Percentiles rank a stretch among this genome's conserved stretches.
Conservation (phyloP, 2,113 vertebrate species). For the Rhegmatorhina hoffmannsi region DNA sequence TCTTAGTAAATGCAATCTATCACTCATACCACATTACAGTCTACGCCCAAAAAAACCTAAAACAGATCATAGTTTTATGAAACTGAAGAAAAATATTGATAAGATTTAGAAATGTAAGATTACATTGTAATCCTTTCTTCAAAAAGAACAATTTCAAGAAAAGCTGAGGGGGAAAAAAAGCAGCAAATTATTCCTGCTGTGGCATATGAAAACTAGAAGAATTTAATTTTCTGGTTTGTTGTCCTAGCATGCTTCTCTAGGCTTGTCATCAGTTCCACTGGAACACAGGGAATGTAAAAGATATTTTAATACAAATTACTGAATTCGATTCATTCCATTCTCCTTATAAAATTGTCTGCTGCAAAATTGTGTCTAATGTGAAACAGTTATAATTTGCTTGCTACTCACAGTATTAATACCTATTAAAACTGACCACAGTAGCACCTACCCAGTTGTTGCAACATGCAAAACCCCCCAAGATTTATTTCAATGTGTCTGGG, state of each 20-base stretch:
- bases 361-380: slow-evolving; percentile 58
- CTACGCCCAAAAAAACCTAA: not conserved
- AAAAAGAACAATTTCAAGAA: slow-evolving; percentile 29
- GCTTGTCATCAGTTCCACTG: slow-evolving; percentile 56
- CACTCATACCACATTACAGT: not conserved
- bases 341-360: slow-evolving; percentile 66
- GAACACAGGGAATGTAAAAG: slow-evolving; percentile 63
- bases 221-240: slow-evolving; percentile 69
- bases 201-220: slow-evolving; percentile 49
- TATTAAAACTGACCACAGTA: slow-evolving; percentile 51
- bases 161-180: not conserved
- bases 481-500: slow-evolving; percentile 29
- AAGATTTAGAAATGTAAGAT: slow-evolving; percentile 21
- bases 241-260: slow-evolving; percentile 58
- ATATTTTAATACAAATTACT: slow-evolving; percentile 67
- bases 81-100: not conserved
- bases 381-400: slow-evolving; percentile 63
- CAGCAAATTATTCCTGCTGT: slow-evolving; percentile 12
- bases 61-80: not conserved
- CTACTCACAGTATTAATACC: slow-evolving; percentile 54
- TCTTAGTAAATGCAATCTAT: not conserved
- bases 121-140: not conserved
- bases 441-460: not conserved
- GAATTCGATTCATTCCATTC: slow-evolving; percentile 55
- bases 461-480: slow-evolving; percentile 10